Conservation (phyloP, 2,797 vertebrate genomes). For the Pygocentrus nattereri region DNA sequence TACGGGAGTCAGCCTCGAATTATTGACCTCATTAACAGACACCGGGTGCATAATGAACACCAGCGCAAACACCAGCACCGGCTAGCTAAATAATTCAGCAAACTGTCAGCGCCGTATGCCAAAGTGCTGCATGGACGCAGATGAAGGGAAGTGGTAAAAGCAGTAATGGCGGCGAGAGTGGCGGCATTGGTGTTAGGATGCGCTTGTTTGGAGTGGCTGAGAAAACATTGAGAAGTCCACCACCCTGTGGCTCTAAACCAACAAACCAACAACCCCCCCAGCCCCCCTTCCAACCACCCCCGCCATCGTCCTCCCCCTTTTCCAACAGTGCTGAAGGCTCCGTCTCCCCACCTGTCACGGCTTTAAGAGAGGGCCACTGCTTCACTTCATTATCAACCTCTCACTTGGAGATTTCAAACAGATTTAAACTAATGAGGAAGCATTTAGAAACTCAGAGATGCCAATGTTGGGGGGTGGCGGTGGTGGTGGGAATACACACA, state of each 20-base stretch:
- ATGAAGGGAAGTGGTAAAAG: conserved; percentile 58
- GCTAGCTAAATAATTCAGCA: conserved; percentile 80
- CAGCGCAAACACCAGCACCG: conserved; percentile 65
- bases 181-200: not conserved
- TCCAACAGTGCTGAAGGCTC: conserved; percentile 42
- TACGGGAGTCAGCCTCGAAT: conserved; percentile 54
- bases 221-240: conserved; percentile 35
- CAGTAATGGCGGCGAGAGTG: not conserved
- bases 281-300: conserved; percentile 33
- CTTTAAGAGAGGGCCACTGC: conserved; percentile 70
- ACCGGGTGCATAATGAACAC: conserved; percentile 78
- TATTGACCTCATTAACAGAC: conserved; percentile 77
- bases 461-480: conserved; percentile 78
- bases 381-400: conserved; percentile 77
- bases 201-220: conserved; percentile 16
- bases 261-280: conserved; percentile 48
- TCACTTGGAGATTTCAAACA: conserved; percentile 89
- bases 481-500: conserved; percentile 61
- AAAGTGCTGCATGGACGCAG: conserved; percentile 55
- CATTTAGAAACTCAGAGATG: conserved; percentile 90
- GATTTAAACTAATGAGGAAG: conserved; percentile 97
- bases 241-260: conserved; percentile 43
- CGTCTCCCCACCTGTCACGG: conserved; percentile 78
- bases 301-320: conserved; percentile 44
- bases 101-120: conserved; percentile 63